phyloP scores from a whole-genome alignment of 1,140 invertebrate genomes.

The Drosophila kepulauana region DNA sequence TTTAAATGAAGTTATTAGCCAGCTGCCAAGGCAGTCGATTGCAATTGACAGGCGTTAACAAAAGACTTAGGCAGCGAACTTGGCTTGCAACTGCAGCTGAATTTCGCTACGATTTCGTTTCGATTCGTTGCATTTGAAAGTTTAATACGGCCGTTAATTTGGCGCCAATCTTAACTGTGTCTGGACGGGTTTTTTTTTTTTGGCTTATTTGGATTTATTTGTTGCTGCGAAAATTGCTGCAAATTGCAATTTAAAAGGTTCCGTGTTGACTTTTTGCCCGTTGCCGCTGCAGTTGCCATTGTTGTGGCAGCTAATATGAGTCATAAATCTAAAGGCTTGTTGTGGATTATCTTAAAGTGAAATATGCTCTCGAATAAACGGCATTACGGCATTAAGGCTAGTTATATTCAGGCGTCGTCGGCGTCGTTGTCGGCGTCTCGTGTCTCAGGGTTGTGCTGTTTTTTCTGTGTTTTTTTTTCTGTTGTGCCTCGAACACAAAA shows the following conservation, averaged over 20 bases:
- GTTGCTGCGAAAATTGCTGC: constrained; percentile 73
- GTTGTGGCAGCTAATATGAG: constrained; percentile 72
- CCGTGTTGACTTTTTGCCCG: constrained; percentile 53
- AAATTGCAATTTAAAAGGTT: constrained; percentile 81
- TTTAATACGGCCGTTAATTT: constrained; percentile 79
- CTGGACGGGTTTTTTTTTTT: constrained; percentile 32
- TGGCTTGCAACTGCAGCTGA: constrained; percentile 36
- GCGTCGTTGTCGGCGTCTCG: constrained; percentile 15
- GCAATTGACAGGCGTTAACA: constrained; percentile 65
- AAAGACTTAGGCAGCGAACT: constrained; percentile 59
- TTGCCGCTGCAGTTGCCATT: constrained; percentile 3
- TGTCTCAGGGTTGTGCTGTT: constrained; percentile 58
- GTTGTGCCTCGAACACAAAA: constrained; percentile 12
- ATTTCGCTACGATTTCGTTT: constrained; percentile 35
- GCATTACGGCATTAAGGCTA: constrained; percentile 60
- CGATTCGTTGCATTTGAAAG: constrained; percentile 65
- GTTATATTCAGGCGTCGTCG: constrained; percentile 67
- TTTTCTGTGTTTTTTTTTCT: constrained; percentile 1
- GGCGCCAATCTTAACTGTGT: constrained; percentile 67
- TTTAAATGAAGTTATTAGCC: constrained; percentile 81
- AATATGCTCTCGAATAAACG: constrained; percentile 65
- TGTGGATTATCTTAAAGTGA: constrained; percentile 63
- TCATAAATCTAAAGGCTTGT: constrained; percentile 80
- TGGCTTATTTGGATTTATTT: constrained; percentile 40
- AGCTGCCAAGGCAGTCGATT: constrained; percentile 28